Evolutionary conservation across 2,888 invertebrate species (phyloP).

Genomic region (Lasioglossum villosulum): DNA sequence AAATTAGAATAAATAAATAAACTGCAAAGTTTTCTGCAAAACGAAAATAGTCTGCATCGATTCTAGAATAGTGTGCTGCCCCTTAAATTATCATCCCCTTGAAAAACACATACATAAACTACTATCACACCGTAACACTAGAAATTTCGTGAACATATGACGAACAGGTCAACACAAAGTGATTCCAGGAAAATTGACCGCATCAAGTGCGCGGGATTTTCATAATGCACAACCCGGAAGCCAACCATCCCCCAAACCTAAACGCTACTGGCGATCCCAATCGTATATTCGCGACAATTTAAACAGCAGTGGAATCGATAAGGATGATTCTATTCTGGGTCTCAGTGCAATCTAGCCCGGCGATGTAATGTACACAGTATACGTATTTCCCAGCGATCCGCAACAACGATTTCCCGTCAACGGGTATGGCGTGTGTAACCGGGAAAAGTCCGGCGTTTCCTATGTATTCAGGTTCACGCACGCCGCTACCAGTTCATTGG

Average conservation of each 20-base stretch:
- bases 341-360: constrained; percentile 16
- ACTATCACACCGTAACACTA: neutral
- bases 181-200: neutral
- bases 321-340: constrained; percentile 33
- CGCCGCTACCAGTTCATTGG: constrained; percentile 56
- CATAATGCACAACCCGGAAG: neutral
- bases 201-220: neutral
- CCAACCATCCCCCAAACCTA: neutral
- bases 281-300: neutral
- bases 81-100: neutral
- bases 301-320: constrained; percentile 31
- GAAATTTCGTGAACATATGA: neutral
- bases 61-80: too few relatives aligned
- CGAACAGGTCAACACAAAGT: neutral
- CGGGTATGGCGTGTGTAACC: constrained; percentile 58
- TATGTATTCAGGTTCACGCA: constrained; percentile 57
- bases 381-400: constrained; percentile 62
- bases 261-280: neutral
- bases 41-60: too few relatives aligned
- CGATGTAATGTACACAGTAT: constrained; percentile 22
- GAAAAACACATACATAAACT: neutral
- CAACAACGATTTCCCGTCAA: constrained; percentile 67
- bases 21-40: too few relatives aligned
- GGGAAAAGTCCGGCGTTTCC: constrained; percentile 53
- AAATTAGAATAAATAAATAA: too few relatives aligned